phyloP scores from a whole-genome alignment of 92 coral and sea anemone genomes.

The Nematostella vectensis region DNA sequence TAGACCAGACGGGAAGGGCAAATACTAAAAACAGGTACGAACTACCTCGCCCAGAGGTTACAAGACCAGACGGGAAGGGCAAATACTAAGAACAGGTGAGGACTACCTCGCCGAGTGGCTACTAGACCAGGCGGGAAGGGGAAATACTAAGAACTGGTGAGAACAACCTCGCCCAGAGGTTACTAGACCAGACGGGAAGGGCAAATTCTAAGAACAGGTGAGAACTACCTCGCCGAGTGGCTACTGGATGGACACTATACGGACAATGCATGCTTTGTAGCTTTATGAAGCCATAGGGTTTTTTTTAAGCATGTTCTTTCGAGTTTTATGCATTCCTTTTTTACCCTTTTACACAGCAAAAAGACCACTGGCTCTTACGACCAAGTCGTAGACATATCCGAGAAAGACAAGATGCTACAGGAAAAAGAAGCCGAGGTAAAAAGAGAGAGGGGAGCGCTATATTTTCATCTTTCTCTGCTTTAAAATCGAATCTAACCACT shows the following conservation, averaged over 20 bases:
- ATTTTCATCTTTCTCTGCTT: too few species aligned
- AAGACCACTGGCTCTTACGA: conserved; percentile 49
- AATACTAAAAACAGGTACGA: neutral
- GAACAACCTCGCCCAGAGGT: too few species aligned
- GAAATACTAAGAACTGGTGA: neutral
- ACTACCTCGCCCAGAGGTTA: conserved; percentile 78
- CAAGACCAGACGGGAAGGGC: conserved; percentile 53
- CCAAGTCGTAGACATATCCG: conserved; percentile 47
- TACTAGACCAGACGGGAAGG: conserved; percentile 58
- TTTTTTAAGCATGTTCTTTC: too few species aligned
- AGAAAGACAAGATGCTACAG: conserved; percentile 82
- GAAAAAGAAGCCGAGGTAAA: conserved; percentile 95
- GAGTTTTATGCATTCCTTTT: too few species aligned
- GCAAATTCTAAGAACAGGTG: neutral
- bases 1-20: conserved; percentile 52
- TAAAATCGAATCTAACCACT: too few species aligned
- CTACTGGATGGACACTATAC: too few species aligned
- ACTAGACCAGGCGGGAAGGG: conserved; percentile 55
- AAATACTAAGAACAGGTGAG: neutral
- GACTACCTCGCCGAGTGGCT: conserved; percentile 81
- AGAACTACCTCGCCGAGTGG: too few species aligned
- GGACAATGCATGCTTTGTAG: too few species aligned
- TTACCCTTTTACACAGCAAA: too few species aligned
- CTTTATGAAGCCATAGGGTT: too few species aligned
- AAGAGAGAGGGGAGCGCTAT: too few species aligned